Conservation (phyloP, 2,888 invertebrate species). For the Carpatolechia fugitivella region DNA sequence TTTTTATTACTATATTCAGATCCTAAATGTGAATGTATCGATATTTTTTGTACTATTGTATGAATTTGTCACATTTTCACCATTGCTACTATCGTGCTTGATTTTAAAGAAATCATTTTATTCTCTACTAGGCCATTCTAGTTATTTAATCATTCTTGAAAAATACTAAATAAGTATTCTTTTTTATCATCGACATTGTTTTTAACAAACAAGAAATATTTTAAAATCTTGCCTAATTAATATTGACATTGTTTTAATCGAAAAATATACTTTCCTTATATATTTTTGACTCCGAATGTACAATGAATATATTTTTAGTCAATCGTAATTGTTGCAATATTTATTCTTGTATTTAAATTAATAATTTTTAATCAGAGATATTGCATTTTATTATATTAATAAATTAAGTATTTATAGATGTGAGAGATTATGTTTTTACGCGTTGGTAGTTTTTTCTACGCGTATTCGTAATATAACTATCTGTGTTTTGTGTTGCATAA, state of each 20-base stretch:
- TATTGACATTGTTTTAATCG: constrained; percentile 24
- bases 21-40: constrained; percentile 34
- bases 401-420: constrained; percentile 32
- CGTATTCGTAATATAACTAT: constrained; percentile 26
- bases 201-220: constrained; percentile 17
- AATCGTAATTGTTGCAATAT: constrained; percentile 9
- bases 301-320: constrained; percentile 21
- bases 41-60: constrained; percentile 43
- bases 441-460: not conserved
- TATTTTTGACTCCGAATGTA: constrained; percentile 15
- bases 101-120: constrained; percentile 69
- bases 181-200: constrained; percentile 8
- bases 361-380: constrained; percentile 28
- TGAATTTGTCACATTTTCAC: not conserved
- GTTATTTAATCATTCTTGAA: not conserved
- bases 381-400: constrained; percentile 41
- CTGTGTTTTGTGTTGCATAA: constrained; percentile 68
- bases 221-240: constrained; percentile 62
- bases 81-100: constrained; percentile 45
- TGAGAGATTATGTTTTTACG: constrained; percentile 10
- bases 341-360: constrained; percentile 19
- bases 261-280: constrained; percentile 15
- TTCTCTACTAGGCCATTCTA: constrained; percentile 30
- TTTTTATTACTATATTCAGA: constrained; percentile 26
- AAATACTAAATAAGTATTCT: not conserved